phyloP scores from a whole-genome alignment of 2,113 vertebrate species.

The Bagarius yarrelli region DNA sequence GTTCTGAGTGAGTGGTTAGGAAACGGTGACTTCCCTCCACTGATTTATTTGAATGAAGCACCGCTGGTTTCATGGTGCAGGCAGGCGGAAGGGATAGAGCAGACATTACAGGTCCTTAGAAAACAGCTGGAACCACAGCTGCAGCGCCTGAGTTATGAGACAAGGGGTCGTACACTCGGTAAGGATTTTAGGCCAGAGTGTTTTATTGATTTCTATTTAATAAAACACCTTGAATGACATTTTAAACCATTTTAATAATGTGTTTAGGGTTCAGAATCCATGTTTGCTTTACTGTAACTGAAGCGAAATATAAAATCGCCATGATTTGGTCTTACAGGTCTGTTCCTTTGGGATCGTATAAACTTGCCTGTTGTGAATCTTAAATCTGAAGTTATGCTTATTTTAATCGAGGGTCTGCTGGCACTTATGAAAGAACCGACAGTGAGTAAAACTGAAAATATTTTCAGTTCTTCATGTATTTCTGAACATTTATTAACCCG shows the following conservation, averaged over 20 bases:
- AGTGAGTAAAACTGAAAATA: constrained; percentile 60
- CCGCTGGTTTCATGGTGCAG: constrained; percentile 74
- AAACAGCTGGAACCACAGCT: constrained; percentile 62
- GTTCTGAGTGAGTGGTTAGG: constrained; percentile 82
- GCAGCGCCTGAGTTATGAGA: constrained; percentile 61
- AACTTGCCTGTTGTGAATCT: constrained; percentile 50
- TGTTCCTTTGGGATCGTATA: constrained; percentile 74
- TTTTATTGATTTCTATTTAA: neutral
- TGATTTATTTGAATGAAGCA: constrained; percentile 68
- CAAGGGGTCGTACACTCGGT: constrained; percentile 75
- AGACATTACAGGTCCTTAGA: constrained; percentile 67
- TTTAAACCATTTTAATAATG: neutral
- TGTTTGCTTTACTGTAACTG: neutral
- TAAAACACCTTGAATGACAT: neutral
- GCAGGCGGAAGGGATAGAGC: constrained; percentile 74
- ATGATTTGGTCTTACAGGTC: constrained; percentile 57
- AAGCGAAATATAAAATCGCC: neutral
- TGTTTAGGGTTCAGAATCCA: neutral
- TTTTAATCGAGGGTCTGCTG: constrained; percentile 69
- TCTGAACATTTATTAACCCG: neutral
- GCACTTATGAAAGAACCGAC: constrained; percentile 63
- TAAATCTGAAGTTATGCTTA: constrained; percentile 55
- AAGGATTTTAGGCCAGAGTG: constrained; percentile 13
- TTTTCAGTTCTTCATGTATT: neutral
- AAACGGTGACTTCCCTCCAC: constrained; percentile 51